Conservation (phyloP, 1,140 invertebrate genomes). For the Belonocnema kinseyi region DNA sequence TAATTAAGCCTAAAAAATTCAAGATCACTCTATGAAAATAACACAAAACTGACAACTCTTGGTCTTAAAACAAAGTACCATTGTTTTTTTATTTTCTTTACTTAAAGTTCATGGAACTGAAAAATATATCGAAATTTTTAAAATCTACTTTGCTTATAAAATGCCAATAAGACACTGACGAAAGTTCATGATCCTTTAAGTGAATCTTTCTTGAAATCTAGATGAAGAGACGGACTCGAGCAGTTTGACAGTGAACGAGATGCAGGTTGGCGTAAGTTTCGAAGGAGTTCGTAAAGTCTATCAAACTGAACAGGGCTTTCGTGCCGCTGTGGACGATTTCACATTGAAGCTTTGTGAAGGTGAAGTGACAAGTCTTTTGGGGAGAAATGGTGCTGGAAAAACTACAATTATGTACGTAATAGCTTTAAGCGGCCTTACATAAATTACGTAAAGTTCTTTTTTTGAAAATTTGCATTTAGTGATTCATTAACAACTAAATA, state of each 20-base stretch:
- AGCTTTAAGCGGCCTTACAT: neutral
- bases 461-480: slow-evolving; percentile 25
- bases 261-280: slow-evolving; percentile 74
- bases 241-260: slow-evolving; percentile 63
- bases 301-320: slow-evolving; percentile 62
- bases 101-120: neutral
- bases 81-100: neutral
- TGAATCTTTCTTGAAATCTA: slow-evolving; percentile 41
- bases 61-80: neutral
- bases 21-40: too few species aligned
- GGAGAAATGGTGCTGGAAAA: slow-evolving; percentile 90
- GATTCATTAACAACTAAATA: too few species aligned
- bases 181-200: slow-evolving; percentile 2
- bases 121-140: neutral
- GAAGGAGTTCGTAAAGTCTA: slow-evolving; percentile 74
- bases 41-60: too few species aligned
- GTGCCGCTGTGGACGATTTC: slow-evolving; percentile 81
- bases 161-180: neutral
- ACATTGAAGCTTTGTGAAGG: slow-evolving; percentile 82
- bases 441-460: neutral
- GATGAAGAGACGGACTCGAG: slow-evolving; percentile 63
- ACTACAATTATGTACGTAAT: slow-evolving; percentile 84
- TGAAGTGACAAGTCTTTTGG: slow-evolving; percentile 84
- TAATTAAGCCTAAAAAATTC: too few species aligned
- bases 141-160: neutral